Evolutionary conservation across 2,113 vertebrate genomes (phyloP).

Genomic region (Grantiella picta): DNA sequence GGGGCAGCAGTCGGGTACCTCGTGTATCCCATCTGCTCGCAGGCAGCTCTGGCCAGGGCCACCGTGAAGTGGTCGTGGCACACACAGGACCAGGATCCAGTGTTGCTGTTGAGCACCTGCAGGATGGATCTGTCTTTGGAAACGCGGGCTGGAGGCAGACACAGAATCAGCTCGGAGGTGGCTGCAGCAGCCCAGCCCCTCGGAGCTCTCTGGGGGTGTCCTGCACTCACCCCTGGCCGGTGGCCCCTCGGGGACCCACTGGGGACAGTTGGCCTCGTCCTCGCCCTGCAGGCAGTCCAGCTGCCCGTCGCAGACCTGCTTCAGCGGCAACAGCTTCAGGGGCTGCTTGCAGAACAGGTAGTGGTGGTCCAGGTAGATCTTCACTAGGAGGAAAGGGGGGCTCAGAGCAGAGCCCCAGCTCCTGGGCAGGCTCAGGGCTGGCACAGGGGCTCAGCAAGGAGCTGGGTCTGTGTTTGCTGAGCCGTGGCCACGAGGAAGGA

Average conservation of each 20-base stretch:
- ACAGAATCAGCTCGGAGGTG: background rate
- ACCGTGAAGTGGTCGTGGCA: slow-evolving; percentile 80
- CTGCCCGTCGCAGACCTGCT: slow-evolving; percentile 75
- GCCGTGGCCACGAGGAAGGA: rapidly evolving
- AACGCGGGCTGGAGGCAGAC: slow-evolving; percentile 57
- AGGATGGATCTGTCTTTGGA: slow-evolving; percentile 75
- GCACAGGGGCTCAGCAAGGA: background rate
- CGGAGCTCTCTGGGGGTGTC: rapidly evolving
- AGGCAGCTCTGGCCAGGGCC: slow-evolving; percentile 75
- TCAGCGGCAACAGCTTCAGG: slow-evolving; percentile 77
- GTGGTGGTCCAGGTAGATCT: slow-evolving; percentile 74
- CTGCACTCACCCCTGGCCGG: background rate
- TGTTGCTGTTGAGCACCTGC: slow-evolving; percentile 72
- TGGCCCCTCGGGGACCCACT: background rate
- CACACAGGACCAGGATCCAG: slow-evolving; percentile 74
- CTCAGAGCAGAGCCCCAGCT: background rate
- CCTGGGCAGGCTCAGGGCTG: background rate
- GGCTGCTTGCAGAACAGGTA: slow-evolving; percentile 84
- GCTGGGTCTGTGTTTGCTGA: background rate
- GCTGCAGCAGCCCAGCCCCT: background rate
- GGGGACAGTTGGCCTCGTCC: slow-evolving; percentile 80
- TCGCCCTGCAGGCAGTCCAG: slow-evolving; percentile 79
- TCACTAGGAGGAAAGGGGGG: slow-evolving; percentile 67
- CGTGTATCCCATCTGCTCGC: slow-evolving; percentile 84
- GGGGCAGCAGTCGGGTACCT: slow-evolving; percentile 57